These are phyloP conservation scores for Notiomystis cincta DNA, from an alignment of 2,113 vertebrate species.

Conservation along the genomic window DNA sequence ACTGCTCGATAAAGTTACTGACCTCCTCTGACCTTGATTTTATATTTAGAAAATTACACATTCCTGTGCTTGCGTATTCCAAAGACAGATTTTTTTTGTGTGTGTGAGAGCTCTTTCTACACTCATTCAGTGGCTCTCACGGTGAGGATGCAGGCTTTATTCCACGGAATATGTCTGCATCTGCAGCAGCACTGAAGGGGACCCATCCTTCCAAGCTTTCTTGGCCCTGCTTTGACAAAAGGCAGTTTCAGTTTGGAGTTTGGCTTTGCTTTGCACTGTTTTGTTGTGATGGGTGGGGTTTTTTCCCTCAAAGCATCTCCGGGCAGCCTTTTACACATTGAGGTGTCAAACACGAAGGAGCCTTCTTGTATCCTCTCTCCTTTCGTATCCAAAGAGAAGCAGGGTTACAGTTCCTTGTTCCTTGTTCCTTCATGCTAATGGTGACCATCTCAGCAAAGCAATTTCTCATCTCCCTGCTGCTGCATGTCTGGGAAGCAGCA, in stretches of 20 bases:
- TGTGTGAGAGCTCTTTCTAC: not conserved
- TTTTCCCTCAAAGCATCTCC: not conserved
- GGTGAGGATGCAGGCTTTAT: not conserved
- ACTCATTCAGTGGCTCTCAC: not conserved
- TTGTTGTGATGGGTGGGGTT: not conserved
- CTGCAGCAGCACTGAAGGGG: not conserved
- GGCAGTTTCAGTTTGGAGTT: not conserved
- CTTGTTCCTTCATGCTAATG: not conserved
- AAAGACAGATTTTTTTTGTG: not conserved
- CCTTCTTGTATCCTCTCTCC: not conserved
- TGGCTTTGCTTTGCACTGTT: not conserved
- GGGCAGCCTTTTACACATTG: not conserved
- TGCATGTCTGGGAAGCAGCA: not conserved
- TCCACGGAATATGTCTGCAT: not conserved
- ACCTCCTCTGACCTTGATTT: conserved; percentile 32
- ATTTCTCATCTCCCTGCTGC: not conserved
- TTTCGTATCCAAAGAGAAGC: not conserved
- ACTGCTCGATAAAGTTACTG: conserved; percentile 15
- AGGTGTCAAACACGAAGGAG: not conserved
- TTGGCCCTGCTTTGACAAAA: not conserved
- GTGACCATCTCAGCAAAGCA: not conserved
- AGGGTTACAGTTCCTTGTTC: not conserved
- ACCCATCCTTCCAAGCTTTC: not conserved
- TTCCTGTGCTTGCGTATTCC: not conserved
- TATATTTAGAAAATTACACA: conserved; percentile 40